Conservation (phyloP, 2,888 invertebrate genomes). For the Chymomyza amoena region DNA sequence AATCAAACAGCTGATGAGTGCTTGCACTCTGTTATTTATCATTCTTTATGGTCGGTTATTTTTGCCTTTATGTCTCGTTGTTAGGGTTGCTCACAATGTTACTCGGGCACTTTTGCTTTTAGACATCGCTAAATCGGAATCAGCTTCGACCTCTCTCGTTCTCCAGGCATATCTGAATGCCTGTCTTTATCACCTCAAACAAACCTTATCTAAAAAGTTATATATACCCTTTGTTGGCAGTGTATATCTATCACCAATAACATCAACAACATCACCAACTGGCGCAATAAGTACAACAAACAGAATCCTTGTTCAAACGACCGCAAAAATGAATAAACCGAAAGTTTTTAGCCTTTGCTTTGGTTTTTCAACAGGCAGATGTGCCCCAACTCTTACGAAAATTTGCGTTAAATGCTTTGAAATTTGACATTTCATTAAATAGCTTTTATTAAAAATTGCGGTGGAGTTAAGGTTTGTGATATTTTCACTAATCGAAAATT, state of each 20-base stretch:
- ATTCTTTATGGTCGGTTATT: no score
- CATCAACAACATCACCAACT: slow-evolving; percentile 1
- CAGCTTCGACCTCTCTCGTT: no score
- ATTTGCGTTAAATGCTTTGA: neutral
- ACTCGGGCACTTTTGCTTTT: no score
- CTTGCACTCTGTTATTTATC: no score
- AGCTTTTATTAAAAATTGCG: neutral
- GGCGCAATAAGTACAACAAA: slow-evolving; percentile 25
- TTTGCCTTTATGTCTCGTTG: no score
- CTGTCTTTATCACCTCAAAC: slow-evolving; percentile 1
- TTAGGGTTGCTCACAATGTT: no score
- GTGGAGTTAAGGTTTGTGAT: neutral
- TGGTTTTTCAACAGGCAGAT: neutral
- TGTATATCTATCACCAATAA: slow-evolving; percentile 2
- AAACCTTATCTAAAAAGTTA: neutral
- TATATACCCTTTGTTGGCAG: no score
- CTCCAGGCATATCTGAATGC: no score
- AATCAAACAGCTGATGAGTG: no score
- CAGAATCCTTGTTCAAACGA: slow-evolving; percentile 18
- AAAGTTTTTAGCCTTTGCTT: neutral
- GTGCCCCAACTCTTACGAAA: neutral
- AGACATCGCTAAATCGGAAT: no score
- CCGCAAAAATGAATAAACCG: slow-evolving; percentile 13
- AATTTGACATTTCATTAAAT: neutral
- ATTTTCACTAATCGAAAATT: neutral